phyloP scores from a whole-genome alignment of 2,113 vertebrate genomes.

The Sprattus sprattus region DNA sequence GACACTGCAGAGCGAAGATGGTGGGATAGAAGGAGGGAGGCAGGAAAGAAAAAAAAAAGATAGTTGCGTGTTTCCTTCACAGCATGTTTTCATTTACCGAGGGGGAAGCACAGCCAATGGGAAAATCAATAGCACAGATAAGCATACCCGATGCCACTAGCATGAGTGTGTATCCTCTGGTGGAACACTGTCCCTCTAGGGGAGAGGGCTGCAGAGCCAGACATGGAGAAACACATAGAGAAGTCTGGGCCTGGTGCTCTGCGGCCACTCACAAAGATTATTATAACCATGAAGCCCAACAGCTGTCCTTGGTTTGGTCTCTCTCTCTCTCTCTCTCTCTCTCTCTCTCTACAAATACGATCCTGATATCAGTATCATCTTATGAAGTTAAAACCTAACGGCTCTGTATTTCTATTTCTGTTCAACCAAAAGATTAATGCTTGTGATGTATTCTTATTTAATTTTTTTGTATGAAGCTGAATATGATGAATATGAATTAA shows the following conservation, averaged over 20 bases:
- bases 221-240: not conserved
- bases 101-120: slow-evolving; percentile 64
- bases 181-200: not conserved
- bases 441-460: no score
- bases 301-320: not conserved
- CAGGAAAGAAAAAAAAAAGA: slow-evolving; percentile 41
- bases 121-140: slow-evolving; percentile 72
- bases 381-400: not conserved
- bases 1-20: slow-evolving; percentile 31
- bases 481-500: slow-evolving; percentile 6
- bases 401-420: not conserved
- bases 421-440: not conserved
- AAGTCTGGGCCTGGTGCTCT: not conserved
- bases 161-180: slow-evolving; percentile 51
- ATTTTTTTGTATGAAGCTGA: not conserved
- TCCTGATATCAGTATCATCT: not conserved
- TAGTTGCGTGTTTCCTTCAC: slow-evolving; percentile 55
- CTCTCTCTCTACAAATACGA: not conserved
- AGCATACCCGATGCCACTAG: slow-evolving; percentile 59
- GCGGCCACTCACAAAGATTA: not conserved
- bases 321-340: no score
- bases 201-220: not conserved
- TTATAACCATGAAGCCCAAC: not conserved
- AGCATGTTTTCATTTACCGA: slow-evolving; percentile 71
- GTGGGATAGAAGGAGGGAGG: not conserved